A percentile compares a stretch with the other conserved stretches of the same genome.
phyloP scores from a whole-genome alignment of 2,888 invertebrate genomes.

The Macrophya annulata region DNA sequence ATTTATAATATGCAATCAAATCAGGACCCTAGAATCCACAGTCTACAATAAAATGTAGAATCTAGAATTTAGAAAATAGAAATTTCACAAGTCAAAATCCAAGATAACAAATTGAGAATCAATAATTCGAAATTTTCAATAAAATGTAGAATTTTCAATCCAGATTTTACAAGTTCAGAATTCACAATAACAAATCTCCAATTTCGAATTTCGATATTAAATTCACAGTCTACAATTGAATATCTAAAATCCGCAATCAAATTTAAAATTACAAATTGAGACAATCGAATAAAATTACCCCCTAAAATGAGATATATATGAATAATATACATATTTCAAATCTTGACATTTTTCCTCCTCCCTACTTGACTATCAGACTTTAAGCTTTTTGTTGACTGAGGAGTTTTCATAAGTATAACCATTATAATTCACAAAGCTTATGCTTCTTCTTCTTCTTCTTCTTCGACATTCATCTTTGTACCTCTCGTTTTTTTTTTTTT shows the following conservation, averaged over 20 bases:
- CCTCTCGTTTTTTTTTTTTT: too few species aligned
- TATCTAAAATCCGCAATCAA: background rate
- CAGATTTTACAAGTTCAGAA: background rate
- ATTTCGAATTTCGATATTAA: background rate
- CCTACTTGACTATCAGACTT: background rate
- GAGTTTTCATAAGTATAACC: background rate
- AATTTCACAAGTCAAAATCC: background rate
- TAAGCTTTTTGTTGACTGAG: background rate
- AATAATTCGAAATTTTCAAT: background rate
- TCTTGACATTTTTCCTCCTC: background rate
- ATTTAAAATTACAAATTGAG: background rate
- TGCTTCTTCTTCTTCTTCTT: background rate
- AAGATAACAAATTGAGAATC: background rate
- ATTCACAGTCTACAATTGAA: background rate
- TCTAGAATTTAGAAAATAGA: background rate
- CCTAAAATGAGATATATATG: background rate
- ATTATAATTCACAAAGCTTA: conserved; percentile 14
- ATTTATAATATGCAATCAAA: background rate
- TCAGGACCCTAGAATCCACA: background rate
- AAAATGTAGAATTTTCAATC: background rate
- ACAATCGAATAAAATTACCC: background rate
- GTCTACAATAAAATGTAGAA: background rate
- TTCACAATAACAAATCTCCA: background rate
- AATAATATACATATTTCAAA: conserved; percentile 1
- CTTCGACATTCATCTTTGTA: background rate